A percentile compares a stretch with the other conserved stretches of the same genome.
Evolutionary conservation across 2,797 vertebrate species (phyloP).

Genomic region (Rhadinocentrus ornatus): DNA sequence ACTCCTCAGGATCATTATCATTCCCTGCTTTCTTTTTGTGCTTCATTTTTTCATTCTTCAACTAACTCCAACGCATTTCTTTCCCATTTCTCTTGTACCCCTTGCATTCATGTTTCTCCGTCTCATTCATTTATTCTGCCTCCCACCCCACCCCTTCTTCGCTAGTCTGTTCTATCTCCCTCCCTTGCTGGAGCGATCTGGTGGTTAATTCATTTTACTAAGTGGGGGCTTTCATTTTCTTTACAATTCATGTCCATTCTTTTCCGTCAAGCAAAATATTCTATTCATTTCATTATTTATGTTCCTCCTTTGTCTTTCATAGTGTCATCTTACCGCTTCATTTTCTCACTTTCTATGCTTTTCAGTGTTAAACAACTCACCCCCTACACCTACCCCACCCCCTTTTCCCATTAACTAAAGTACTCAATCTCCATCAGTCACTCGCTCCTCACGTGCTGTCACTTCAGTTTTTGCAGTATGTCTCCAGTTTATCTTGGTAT

Average conservation of each 20-base stretch:
- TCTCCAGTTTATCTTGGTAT: background rate
- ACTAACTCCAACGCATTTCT: slow-evolving; percentile 53
- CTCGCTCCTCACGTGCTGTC: slow-evolving; percentile 14
- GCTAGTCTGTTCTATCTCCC: slow-evolving; percentile 18
- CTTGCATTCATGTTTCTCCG: slow-evolving; percentile 10
- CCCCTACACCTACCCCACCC: too few species aligned
- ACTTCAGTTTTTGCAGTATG: background rate
- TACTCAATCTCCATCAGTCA: slow-evolving; percentile 22
- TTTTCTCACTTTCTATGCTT: slow-evolving; percentile 22
- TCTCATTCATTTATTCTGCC: slow-evolving; percentile 28
- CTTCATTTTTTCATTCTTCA: slow-evolving; percentile 73
- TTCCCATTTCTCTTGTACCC: slow-evolving; percentile 30
- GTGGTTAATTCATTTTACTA: slow-evolving; percentile 49
- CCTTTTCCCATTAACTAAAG: slow-evolving; percentile 20
- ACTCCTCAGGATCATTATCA: slow-evolving; percentile 70
- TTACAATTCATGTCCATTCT: slow-evolving; percentile 31
- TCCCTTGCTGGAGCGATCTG: slow-evolving; percentile 26
- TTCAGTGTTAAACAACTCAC: background rate
- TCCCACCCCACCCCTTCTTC: background rate
- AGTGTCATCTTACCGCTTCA: slow-evolving; percentile 35
- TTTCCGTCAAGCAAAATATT: slow-evolving; percentile 41
- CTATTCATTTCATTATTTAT: slow-evolving; percentile 51
- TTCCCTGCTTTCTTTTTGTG: slow-evolving; percentile 45
- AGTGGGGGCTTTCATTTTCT: slow-evolving; percentile 50
- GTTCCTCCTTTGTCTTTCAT: slow-evolving; percentile 32